Evolutionary conservation across 2,888 invertebrate genomes (phyloP).

Genomic region (Clusia tigrina): DNA sequence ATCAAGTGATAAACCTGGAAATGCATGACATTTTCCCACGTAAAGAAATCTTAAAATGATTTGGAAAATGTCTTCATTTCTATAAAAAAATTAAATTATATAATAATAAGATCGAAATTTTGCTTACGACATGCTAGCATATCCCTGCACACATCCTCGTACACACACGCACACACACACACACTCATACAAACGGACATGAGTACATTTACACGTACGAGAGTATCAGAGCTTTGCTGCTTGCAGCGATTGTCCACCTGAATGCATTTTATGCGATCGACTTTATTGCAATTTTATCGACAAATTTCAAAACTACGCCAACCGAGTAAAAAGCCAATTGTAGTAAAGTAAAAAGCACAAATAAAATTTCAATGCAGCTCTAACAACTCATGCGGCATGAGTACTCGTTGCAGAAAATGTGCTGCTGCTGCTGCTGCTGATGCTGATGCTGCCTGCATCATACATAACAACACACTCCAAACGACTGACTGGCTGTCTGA

Average conservation of each 20-base stretch:
- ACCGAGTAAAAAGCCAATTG: constrained; percentile 29
- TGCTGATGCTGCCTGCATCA: no score
- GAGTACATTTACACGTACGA: neutral
- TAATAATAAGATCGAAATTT: no score
- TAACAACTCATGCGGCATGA: neutral
- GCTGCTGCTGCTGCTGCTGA: neutral
- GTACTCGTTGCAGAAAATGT: neutral
- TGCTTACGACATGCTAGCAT: neutral
- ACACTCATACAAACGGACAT: neutral
- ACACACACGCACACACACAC: neutral
- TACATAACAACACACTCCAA: no score
- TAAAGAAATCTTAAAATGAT: no score
- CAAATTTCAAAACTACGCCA: constrained; percentile 18
- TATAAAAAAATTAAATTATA: no score
- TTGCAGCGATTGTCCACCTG: constrained; percentile 49
- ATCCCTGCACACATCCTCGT: neutral
- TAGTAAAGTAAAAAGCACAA: neutral
- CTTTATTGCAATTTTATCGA: constrained; percentile 19
- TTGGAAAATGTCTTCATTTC: no score
- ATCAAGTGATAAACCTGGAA: no score
- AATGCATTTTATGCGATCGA: constrained; percentile 36
- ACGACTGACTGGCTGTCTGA: no score
- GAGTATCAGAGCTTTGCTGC: constrained; percentile 6
- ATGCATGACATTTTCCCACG: no score
- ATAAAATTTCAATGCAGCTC: neutral